phyloP scores from a whole-genome alignment of 2,888 invertebrate genomes.

The Hedychridium roseum region DNA sequence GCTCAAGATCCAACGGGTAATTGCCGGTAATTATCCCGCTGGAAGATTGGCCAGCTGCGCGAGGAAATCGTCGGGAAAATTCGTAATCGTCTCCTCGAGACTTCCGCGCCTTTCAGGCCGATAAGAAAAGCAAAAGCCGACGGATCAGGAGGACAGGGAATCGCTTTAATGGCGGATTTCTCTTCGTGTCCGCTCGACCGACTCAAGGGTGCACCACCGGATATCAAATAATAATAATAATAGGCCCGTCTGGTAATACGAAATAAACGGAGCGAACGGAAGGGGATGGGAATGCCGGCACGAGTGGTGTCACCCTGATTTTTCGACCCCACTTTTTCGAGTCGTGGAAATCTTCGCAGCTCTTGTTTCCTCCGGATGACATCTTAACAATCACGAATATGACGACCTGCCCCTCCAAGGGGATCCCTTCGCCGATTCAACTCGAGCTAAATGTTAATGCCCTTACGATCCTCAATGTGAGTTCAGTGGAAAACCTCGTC shows the following conservation, averaged over 20 bases:
- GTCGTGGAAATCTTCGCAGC: slow-evolving; percentile 37
- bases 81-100: no score
- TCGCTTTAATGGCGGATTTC: no score
- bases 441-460: slow-evolving; percentile 24
- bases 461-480: no score
- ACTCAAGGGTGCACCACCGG: no score
- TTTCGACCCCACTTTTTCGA: slow-evolving; percentile 31
- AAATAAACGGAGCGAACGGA: slow-evolving; percentile 30
- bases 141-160: no score
- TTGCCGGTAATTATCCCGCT: slow-evolving; percentile 45
- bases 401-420: slow-evolving; percentile 37
- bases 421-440: slow-evolving; percentile 23
- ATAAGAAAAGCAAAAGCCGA: no score
- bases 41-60: no score
- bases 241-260: slow-evolving; percentile 35
- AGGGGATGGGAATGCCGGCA: slow-evolving; percentile 18
- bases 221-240: slow-evolving; percentile 31
- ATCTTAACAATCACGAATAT: slow-evolving; percentile 48
- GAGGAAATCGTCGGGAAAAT: no score
- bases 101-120: no score
- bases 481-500: slow-evolving; percentile 8
- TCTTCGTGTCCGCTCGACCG: not conserved
- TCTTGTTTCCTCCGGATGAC: slow-evolving; percentile 45
- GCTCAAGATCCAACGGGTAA: slow-evolving; percentile 50
- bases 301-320: slow-evolving; percentile 39